A percentile compares a stretch with the other conserved stretches of the same genome.
Evolutionary conservation across 1,140 invertebrate genomes (phyloP).

Genomic region (Heterodera schachtii): DNA sequence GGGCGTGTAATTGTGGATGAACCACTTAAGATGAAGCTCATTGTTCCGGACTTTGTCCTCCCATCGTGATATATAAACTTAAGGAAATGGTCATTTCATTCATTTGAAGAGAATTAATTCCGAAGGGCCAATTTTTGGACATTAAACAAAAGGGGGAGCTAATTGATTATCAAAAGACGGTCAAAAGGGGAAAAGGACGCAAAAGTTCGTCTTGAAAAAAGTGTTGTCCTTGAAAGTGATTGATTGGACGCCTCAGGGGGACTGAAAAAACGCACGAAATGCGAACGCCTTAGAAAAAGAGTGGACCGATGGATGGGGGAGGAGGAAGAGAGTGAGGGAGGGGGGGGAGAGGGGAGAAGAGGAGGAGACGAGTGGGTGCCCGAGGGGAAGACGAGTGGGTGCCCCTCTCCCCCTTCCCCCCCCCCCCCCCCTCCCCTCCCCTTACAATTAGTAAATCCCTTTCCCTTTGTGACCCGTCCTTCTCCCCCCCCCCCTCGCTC

Average conservation of each 20-base stretch:
- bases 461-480: not conserved
- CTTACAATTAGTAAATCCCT: too few relatives aligned
- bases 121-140: not conserved
- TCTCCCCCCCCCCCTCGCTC: not conserved
- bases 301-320: not conserved
- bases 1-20: constrained; percentile 39
- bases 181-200: too few relatives aligned
- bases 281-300: not conserved
- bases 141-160: not conserved
- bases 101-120: not conserved
- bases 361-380: not conserved
- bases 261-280: not conserved
- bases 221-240: not conserved
- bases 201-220: not conserved
- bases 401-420: too few relatives aligned
- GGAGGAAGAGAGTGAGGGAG: too few relatives aligned
- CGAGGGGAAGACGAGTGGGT: too few relatives aligned
- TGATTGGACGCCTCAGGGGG: not conserved
- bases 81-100: constrained; percentile 31
- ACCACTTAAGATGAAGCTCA: constrained; percentile 51
- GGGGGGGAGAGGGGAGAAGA: too few relatives aligned
- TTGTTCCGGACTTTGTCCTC: constrained; percentile 57
- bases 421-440: too few relatives aligned
- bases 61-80: constrained; percentile 57
- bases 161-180: too few relatives aligned